A percentile compares a stretch with the other conserved stretches of the same genome.
Conservation (phyloP, 2,888 invertebrate genomes). For the Temnothorax ravouxi region DNA sequence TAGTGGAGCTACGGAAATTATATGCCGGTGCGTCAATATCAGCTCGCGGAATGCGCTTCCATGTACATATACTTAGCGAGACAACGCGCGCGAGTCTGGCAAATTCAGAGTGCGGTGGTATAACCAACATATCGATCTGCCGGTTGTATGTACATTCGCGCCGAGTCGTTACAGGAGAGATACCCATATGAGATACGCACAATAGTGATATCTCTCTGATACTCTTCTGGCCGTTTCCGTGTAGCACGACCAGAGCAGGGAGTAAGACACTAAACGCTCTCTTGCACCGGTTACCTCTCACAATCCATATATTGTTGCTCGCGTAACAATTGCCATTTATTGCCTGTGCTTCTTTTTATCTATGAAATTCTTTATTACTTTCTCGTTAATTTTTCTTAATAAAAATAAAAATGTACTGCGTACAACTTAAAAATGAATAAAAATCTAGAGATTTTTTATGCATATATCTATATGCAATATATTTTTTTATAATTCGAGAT, state of each 20-base stretch:
- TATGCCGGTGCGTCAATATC: constrained; percentile 59
- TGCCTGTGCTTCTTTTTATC: not conserved
- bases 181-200: constrained; percentile 62
- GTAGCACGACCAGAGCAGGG: constrained; percentile 41
- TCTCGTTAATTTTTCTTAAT: not conserved
- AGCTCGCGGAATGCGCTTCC: constrained; percentile 44
- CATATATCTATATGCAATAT: not conserved
- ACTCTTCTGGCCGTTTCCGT: constrained; percentile 64
- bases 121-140: constrained; percentile 67
- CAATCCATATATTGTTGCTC: constrained; percentile 29
- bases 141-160: constrained; percentile 53
- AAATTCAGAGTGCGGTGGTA: constrained; percentile 43
- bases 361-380: not conserved
- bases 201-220: constrained; percentile 67
- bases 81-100: constrained; percentile 24
- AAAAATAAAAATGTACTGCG: not conserved
- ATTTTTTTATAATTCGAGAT: constrained; percentile 8
- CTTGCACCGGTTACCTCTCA: constrained; percentile 6
- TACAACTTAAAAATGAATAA: not conserved
- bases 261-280: not conserved
- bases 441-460: not conserved
- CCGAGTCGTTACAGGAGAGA: constrained; percentile 36
- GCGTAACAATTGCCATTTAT: not conserved
- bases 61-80: constrained; percentile 59
- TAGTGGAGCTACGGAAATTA: constrained; percentile 62